Percentiles rank a stretch among this genome's conserved stretches.
Conservation (phyloP, 1,140 invertebrate species). For the Drosophila navojoa region DNA sequence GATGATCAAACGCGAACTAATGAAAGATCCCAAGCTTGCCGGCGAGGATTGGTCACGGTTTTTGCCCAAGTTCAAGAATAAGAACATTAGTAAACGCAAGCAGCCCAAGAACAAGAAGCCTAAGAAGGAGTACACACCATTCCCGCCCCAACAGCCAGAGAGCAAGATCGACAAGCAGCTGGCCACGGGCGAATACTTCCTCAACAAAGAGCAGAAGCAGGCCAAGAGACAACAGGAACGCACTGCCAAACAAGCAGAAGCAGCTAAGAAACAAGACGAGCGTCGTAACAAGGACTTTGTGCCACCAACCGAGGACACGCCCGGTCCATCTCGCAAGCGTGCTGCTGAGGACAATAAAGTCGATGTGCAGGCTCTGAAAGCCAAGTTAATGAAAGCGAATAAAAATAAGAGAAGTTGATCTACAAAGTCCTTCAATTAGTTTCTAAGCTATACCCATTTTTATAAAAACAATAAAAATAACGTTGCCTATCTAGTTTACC, state of each 20-base stretch:
- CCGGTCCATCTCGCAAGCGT: conserved; percentile 42
- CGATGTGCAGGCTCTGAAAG: conserved; percentile 73
- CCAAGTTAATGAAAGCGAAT: conserved; percentile 73
- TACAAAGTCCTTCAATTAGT: conserved; percentile 23
- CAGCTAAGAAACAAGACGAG: conserved; percentile 89
- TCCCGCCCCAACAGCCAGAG: conserved; percentile 96
- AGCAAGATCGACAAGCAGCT: conserved; percentile 97
- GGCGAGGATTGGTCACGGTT: conserved; percentile 99
- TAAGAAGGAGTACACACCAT: conserved; percentile 98
- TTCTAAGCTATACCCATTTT: conserved; percentile 21
- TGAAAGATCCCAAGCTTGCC: conserved; percentile 95
- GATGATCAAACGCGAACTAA: conserved; percentile 98
- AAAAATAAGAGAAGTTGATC: conserved; percentile 61
- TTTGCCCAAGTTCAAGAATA: conserved; percentile 97
- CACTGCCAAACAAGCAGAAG: conserved; percentile 89
- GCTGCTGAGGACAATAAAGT: conserved; percentile 45
- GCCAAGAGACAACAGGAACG: conserved; percentile 90
- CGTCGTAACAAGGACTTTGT: conserved; percentile 92
- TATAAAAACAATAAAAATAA: conserved; percentile 17
- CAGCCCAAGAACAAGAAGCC: conserved; percentile 92
- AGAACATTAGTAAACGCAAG: conserved; percentile 93
- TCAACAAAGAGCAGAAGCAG: conserved; percentile 92
- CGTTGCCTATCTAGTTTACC: too few relatives aligned
- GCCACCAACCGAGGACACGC: conserved; percentile 88
- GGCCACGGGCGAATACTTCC: conserved; percentile 98